phyloP scores from a whole-genome alignment of 2,888 invertebrate genomes.

The Synanthedon andrenaeformis region DNA sequence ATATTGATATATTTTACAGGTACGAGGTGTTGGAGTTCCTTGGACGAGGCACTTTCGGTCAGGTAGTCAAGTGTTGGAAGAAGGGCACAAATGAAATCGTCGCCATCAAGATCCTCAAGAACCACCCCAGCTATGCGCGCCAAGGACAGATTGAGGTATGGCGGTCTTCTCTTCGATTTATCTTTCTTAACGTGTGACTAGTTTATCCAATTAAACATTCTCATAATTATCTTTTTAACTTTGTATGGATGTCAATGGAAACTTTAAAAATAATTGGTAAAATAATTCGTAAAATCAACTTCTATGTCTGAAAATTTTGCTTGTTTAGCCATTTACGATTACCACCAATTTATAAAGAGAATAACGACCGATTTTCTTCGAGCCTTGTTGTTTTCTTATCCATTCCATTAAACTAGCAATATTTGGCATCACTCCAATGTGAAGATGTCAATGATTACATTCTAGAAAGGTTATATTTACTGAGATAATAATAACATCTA shows the following conservation, averaged over 20 bases:
- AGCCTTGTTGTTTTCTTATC: not conserved
- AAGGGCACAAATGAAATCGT: constrained; percentile 99
- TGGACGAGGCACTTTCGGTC: constrained; percentile 98
- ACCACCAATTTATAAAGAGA: too few species aligned
- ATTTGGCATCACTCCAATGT: not conserved
- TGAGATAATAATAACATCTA: too few species aligned
- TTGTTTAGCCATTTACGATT: too few species aligned
- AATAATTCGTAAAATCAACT: too few species aligned
- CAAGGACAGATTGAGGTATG: constrained; percentile 99
- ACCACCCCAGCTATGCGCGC: constrained; percentile 99
- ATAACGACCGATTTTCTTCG: too few species aligned
- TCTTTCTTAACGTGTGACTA: not conserved
- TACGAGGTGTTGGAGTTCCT: constrained; percentile 96
- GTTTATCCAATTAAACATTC: too few species aligned
- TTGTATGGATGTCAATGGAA: not conserved
- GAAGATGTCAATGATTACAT: not conserved
- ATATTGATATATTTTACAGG: constrained; percentile 21
- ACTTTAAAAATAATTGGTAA: too few species aligned
- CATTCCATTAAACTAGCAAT: not conserved
- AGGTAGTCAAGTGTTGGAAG: constrained; percentile 99
- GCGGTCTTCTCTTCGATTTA: too few species aligned
- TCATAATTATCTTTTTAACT: not conserved
- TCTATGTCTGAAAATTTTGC: too few species aligned
- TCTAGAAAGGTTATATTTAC: not conserved
- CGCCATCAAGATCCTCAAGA: constrained; percentile 99